phyloP scores from a whole-genome alignment of 2,113 vertebrate species.

The Phylloscopus trochilus region DNA sequence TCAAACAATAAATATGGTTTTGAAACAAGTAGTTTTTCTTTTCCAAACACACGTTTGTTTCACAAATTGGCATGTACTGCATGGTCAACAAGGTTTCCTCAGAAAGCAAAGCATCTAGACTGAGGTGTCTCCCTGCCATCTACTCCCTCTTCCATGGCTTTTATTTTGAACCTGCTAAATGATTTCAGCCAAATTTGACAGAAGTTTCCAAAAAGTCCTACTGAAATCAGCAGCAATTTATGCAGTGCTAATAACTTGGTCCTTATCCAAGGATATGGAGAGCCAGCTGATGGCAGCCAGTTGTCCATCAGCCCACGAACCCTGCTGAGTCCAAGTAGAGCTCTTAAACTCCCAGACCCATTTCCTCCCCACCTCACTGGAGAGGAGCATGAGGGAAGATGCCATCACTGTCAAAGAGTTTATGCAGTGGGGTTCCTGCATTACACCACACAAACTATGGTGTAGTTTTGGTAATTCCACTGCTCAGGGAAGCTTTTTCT shows the following conservation, averaged over 20 bases:
- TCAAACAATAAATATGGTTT: background rate
- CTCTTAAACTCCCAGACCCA: background rate
- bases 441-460: background rate
- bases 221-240: background rate
- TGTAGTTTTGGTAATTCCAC: background rate
- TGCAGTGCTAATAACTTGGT: accelerated
- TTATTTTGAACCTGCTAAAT: background rate
- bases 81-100: background rate
- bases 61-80: background rate
- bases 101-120: background rate
- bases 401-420: background rate
- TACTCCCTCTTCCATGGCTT: background rate
- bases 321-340: background rate
- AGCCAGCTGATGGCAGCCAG: background rate
- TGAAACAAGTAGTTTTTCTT: background rate
- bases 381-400: accelerated
- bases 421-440: background rate
- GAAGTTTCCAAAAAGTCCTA: background rate
- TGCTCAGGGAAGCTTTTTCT: background rate
- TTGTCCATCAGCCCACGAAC: accelerated
- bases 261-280: background rate
- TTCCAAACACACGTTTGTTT: background rate
- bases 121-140: background rate
- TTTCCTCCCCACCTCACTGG: accelerated
- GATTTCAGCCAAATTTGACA: background rate